Conservation (phyloP, 2,113 vertebrate species). For the Syrmaticus mikado region DNA sequence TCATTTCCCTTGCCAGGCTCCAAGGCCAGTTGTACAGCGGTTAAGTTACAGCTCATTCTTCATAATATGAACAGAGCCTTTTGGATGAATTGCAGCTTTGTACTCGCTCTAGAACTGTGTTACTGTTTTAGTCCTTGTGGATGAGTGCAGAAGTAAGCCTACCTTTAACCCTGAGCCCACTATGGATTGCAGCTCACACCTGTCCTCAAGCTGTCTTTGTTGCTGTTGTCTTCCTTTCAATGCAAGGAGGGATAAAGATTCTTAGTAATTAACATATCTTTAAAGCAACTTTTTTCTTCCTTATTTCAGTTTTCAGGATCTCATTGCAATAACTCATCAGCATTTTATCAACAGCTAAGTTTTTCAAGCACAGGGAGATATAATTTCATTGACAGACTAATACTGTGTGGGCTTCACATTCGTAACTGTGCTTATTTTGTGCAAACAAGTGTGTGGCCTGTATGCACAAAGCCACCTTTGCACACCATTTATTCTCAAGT, state of each 20-base stretch:
- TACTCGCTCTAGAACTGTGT: not conserved
- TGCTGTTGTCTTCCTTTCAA: not conserved
- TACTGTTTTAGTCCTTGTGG: not conserved
- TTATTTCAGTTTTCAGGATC: not conserved
- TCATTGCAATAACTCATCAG: not conserved
- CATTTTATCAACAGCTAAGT: not conserved
- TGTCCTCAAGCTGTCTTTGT: not conserved
- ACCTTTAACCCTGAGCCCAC: not conserved
- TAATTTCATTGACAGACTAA: not conserved
- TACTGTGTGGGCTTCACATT: not conserved
- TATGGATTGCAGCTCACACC: not conserved
- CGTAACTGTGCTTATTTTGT: not conserved
- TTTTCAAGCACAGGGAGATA: not conserved
- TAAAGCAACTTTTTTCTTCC: not conserved
- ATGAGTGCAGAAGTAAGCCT: slow-evolving; percentile 10
- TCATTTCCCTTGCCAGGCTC: not conserved
- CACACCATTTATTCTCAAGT: not conserved
- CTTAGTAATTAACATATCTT: not conserved
- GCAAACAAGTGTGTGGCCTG: not conserved
- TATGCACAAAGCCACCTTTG: not conserved
- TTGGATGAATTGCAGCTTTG: not conserved
- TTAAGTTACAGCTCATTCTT: not conserved
- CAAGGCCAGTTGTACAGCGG: not conserved
- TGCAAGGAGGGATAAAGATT: not conserved
- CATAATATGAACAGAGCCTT: not conserved